Evolutionary conservation across 2,888 invertebrate species (phyloP).

Genomic region (Thelaira solivaga): DNA sequence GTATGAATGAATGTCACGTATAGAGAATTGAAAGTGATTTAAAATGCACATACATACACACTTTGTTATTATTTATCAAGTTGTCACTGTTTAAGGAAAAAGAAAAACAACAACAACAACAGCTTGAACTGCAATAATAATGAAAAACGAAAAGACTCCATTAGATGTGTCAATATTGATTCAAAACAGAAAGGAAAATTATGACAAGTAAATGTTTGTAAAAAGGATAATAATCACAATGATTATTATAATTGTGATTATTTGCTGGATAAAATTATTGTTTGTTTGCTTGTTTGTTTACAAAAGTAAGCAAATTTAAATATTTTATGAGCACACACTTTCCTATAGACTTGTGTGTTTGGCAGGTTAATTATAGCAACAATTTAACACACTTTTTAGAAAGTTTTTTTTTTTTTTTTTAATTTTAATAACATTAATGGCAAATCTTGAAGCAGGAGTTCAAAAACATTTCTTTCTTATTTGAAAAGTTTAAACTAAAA

Average conservation of each 20-base stretch:
- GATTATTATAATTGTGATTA: conserved; percentile 8
- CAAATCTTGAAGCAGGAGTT: too few relatives aligned
- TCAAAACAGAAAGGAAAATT: conserved; percentile 49
- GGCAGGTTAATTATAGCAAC: not conserved
- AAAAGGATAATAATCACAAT: conserved; percentile 56
- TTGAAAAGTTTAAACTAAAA: too few relatives aligned
- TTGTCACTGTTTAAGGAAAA: conserved; percentile 2
- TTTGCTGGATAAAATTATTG: conserved; percentile 27
- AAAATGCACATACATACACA: too few relatives aligned
- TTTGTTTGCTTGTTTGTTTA: not conserved
- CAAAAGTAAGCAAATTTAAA: conserved; percentile 31
- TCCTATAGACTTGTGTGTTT: not conserved
- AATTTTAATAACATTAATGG: too few relatives aligned
- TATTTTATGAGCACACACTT: too few relatives aligned
- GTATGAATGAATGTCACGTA: too few relatives aligned
- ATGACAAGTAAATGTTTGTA: conserved; percentile 57
- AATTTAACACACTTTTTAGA: too few relatives aligned
- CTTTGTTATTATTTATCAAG: conserved; percentile 13
- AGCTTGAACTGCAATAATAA: too few relatives aligned
- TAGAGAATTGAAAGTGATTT: too few relatives aligned
- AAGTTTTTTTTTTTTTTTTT: too few relatives aligned
- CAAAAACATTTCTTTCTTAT: too few relatives aligned
- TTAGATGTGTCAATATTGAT: conserved; percentile 60
- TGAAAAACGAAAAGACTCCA: conserved; percentile 41
- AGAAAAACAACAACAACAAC: not conserved